Conservation (phyloP, 2,888 invertebrate species). For the Schrankia costaestrigalis region DNA sequence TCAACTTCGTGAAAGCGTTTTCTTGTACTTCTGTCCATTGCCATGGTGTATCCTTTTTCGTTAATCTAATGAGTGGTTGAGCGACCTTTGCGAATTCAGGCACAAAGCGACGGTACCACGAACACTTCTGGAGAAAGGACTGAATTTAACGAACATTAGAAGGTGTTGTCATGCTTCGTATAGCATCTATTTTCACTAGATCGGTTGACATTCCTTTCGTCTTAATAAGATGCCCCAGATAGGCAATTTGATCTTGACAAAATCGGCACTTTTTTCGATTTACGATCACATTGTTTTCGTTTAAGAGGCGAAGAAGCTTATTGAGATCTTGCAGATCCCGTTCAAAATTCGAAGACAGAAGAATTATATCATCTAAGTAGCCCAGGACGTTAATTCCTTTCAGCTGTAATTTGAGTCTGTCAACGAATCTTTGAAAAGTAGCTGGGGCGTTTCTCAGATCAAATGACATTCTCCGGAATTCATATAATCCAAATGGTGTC, state of each 20-base stretch:
- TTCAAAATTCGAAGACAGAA: neutral
- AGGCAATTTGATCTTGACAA: neutral
- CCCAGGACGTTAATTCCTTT: neutral
- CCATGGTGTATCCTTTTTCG: conserved; percentile 16
- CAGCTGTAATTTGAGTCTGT: conserved; percentile 1
- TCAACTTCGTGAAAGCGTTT: conserved; percentile 8
- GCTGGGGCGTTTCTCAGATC: conserved; percentile 6
- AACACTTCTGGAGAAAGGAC: conserved; percentile 15
- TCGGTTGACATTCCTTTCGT: neutral
- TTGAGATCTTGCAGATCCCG: neutral
- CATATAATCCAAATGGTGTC: conserved; percentile 40
- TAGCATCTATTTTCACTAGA: conserved; percentile 4
- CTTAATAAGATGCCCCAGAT: neutral
- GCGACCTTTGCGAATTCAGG: conserved; percentile 19
- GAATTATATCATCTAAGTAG: neutral
- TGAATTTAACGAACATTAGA: conserved; percentile 8
- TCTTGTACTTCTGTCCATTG: conserved; percentile 12
- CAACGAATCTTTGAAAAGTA: neutral
- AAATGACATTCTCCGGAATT: conserved; percentile 40
- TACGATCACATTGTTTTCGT: neutral
- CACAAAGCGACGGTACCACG: conserved; percentile 30
- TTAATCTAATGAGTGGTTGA: conserved; percentile 15
- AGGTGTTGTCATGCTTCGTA: conserved; percentile 10
- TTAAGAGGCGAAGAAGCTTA: neutral
- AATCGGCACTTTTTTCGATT: neutral